Percentiles rank a stretch among this genome's conserved stretches.
phyloP scores from a whole-genome alignment of 2,113 vertebrate genomes.

The Psittacus erithacus region DNA sequence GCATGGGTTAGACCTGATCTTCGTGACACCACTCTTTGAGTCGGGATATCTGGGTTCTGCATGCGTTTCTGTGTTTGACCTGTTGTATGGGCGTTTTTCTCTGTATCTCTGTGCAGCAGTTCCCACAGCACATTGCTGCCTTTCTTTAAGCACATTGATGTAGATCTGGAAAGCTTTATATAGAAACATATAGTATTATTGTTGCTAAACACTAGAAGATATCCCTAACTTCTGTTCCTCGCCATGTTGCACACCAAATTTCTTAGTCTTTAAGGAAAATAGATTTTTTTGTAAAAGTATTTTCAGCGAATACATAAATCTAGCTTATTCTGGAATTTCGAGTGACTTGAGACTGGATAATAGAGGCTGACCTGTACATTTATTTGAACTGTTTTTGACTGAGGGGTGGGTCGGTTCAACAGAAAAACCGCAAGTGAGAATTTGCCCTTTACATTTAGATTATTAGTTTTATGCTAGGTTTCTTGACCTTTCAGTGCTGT shows the following conservation, averaged over 20 bases:
- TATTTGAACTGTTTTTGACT: constrained; percentile 34
- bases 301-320: not conserved
- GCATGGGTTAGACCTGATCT: not conserved
- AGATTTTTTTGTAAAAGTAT: not conserved
- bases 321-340: not conserved
- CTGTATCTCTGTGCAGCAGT: not conserved
- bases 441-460: constrained; percentile 55
- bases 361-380: not conserved
- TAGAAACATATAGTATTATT: not conserved
- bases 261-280: not conserved
- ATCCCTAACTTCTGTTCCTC: not conserved
- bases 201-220: not conserved
- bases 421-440: constrained; percentile 32
- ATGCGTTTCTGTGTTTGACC: not conserved
- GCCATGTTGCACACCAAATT: not conserved
- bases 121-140: not conserved
- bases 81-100: not conserved
- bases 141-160: not conserved
- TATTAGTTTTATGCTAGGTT: constrained; percentile 56
- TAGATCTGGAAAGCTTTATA: not conserved
- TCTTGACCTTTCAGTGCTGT: constrained; percentile 52
- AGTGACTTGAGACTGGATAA: not conserved
- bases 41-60: not conserved
- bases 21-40: fast-evolving
- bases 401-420: not conserved